Base-by-base conservation (phyloP, 2,888 invertebrate genomes). In the Ornithoptera priamus region DNA sequence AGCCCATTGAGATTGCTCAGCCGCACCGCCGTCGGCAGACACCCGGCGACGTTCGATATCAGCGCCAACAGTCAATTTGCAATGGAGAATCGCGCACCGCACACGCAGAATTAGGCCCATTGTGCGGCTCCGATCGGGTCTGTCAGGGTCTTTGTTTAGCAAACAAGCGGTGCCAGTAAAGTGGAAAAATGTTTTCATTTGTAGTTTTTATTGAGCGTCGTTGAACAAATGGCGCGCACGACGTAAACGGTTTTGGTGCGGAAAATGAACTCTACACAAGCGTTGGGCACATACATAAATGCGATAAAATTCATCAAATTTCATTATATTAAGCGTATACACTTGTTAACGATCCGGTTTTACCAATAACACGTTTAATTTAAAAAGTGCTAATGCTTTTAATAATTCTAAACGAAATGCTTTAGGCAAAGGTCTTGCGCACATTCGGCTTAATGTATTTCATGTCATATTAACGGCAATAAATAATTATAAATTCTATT, bases 1-100 rank as follows among this genome's bases (percentile, higher is more conserved):
- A 72, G 65, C 77, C 76, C 83, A 83, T 86, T 85, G 76, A 82
- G 78, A 73, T 79, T 84, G 85, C 81, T 82, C 85, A 84, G 75
- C 78, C 85, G 81, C 79, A 71, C 73, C 74, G 53, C 56, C 59
- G 58, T 57, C 62, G 62, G 62, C 69, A 67, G 68, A 69, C 78
- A 75, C 77, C 56, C 64, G 64, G 56, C 36, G 64, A 56, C 64
- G 62, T 18, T 62, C 24, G 1, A 20, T 39, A 62, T 22, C 62
- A 65, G 75, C 76, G 72, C 72, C 73, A 73, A 75, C 76, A 77
- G 76, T 74, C 79, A 76, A 81, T 81, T 81, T 77, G 78, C 80
- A 80, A 67, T 74, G 64, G 56, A 68, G 70, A 75, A 75, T 75
- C 69, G 68, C 66, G 24, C 42, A 64, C 68, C 80, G 75, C 81